Evolutionary conservation across 1,140 invertebrate genomes (phyloP).

Genomic region (Rhizoglyphus robini): DNA sequence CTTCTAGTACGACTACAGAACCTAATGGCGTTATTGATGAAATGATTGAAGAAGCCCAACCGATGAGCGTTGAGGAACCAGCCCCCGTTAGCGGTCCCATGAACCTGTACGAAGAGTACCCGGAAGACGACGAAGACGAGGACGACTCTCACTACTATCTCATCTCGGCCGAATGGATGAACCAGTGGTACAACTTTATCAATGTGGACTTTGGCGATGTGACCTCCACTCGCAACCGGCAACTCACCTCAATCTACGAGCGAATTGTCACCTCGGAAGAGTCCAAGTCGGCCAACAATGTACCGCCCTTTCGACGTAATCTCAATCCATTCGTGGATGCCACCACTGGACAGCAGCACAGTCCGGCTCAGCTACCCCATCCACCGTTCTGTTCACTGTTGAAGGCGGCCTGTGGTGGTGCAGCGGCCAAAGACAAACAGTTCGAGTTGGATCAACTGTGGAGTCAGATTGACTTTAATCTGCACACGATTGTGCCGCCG

Average conservation of each 20-base stretch:
- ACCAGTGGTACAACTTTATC: neutral
- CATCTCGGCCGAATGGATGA: constrained; percentile 6
- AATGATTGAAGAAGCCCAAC: no score
- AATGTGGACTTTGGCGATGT: neutral
- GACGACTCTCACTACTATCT: neutral
- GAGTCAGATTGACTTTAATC: neutral
- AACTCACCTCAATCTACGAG: neutral
- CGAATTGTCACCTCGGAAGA: neutral
- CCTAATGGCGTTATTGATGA: no score
- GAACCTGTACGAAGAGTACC: neutral
- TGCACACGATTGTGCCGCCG: neutral
- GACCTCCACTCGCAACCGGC: neutral
- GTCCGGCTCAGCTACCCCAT: no score
- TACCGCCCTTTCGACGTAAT: no score
- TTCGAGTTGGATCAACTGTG: neutral
- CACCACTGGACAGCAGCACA: no score
- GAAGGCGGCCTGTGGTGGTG: neutral
- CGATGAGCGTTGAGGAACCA: no score
- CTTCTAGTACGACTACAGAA: no score
- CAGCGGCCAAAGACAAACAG: neutral
- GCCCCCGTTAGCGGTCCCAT: neutral
- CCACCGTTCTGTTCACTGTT: no score
- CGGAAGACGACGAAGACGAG: neutral
- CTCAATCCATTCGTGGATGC: no score
- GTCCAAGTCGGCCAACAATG: neutral